phyloP scores from a whole-genome alignment of 2,888 invertebrate genomes.

The Danaus chrysippus region DNA sequence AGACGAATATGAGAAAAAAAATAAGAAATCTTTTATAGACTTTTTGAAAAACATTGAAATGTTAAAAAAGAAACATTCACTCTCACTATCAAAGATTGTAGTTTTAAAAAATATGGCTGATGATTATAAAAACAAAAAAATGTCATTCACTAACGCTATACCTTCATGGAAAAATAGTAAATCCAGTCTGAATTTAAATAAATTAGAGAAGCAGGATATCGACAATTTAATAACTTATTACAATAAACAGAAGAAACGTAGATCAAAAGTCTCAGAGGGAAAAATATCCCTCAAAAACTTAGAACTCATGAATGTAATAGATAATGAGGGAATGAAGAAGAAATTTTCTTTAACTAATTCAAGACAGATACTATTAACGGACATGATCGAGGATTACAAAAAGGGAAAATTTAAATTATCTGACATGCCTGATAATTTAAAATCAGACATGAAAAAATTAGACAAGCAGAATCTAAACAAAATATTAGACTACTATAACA shows the following conservation, averaged over 20 bases:
- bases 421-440: conserved; percentile 24
- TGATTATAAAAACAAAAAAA: conserved; percentile 38
- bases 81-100: conserved; percentile 36
- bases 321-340: conserved; percentile 30
- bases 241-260: conserved; percentile 21
- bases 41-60: conserved; percentile 38
- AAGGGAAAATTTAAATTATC: conserved; percentile 34
- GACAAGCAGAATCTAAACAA: conserved; percentile 32
- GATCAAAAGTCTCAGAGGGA: conserved; percentile 5
- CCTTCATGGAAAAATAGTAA: not conserved
- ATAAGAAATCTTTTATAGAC: conserved; percentile 29
- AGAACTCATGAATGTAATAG: conserved; percentile 18
- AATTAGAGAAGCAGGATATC: conserved; percentile 29
- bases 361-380: conserved; percentile 37
- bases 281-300: conserved; percentile 9
- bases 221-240: conserved; percentile 31
- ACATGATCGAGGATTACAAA: conserved; percentile 40
- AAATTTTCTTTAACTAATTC: conserved; percentile 36
- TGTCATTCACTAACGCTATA: conserved; percentile 26
- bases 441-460: conserved; percentile 32
- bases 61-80: conserved; percentile 35
- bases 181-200: conserved; percentile 26
- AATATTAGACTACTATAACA: conserved; percentile 33
- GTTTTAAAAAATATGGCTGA: conserved; percentile 40
- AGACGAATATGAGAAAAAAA: conserved; percentile 25